Base-by-base conservation (phyloP, 1,140 invertebrate genomes). In the Tyrophagus putrescentiae region DNA sequence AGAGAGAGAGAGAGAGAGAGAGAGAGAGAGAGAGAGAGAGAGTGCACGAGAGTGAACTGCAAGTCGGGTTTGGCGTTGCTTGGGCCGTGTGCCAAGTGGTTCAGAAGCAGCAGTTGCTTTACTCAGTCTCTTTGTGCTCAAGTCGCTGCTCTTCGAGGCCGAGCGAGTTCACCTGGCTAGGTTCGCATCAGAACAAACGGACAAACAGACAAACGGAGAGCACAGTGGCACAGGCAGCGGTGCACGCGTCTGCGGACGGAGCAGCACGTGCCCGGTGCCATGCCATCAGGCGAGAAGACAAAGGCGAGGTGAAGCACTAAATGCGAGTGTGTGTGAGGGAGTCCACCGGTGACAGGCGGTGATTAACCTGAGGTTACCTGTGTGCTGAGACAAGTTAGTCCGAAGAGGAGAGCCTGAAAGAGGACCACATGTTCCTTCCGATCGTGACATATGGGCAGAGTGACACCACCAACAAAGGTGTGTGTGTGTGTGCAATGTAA, bases 351-450 rank as follows among this genome's bases (percentile, higher is more conserved):
- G 45, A 48, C 45, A 48, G 36, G 36, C 36, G 31, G 18, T 48
- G 45, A 48, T 7, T 48, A 48, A 48, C 45, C 45, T 48, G 45
- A 18, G 45, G 45, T 48, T 48, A 48, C 45, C 45, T 48, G 45
- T 48, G 7, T 13, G 36, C 21, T 39, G 45, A 48, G 45, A 48
- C 45, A 48, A 48, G 45, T 48, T 48, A 48, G 31, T 39, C 13
- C 36, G 36, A 39, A 39, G 13, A 21, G 21, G 45, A 48, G 21
- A 48, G 45, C 7, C n/a, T n/a, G n/a, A 48, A 48, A 21, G 21
- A 48, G 21, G 18, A 21, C 23, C 45, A 48, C 45, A 48, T 48
- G 45, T 48, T 48, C 45, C n/a, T 48, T 48, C 45, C 45, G 21
- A 48, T 48, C 45, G 45, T 48, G 45, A 48, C 45, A 48, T 48